These are phyloP conservation scores for Drosophila robusta DNA, from an alignment of 2,888 invertebrate species.

Conservation along the genomic window DNA sequence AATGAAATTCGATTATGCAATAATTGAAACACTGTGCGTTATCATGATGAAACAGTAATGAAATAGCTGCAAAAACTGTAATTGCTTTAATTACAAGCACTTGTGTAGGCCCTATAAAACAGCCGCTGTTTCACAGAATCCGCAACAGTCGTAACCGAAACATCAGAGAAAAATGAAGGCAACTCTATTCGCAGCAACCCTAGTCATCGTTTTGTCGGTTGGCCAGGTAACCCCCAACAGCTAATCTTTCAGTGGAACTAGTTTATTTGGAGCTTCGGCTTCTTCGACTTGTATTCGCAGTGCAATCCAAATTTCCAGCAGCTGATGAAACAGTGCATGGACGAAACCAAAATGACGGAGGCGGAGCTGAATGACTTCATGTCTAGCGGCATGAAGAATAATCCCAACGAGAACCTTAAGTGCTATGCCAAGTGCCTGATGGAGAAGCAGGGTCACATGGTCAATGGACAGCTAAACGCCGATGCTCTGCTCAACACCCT, in stretches of 20 bases:
- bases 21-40: slow-evolving; percentile 72
- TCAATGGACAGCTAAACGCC: slow-evolving; percentile 71
- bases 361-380: slow-evolving; percentile 64
- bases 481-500: slow-evolving; percentile 52
- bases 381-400: slow-evolving; percentile 53
- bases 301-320: slow-evolving; percentile 57
- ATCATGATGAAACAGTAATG: slow-evolving; percentile 54
- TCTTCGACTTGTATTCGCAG: slow-evolving; percentile 25
- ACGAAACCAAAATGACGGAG: slow-evolving; percentile 57
- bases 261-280: neutral
- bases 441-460: slow-evolving; percentile 77
- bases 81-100: slow-evolving; percentile 68
- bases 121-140: neutral
- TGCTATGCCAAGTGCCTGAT: slow-evolving; percentile 79
- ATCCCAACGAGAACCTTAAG: slow-evolving; percentile 70
- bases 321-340: slow-evolving; percentile 70
- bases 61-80: slow-evolving; percentile 45
- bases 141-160: slow-evolving; percentile 35
- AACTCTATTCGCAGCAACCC: slow-evolving; percentile 42
- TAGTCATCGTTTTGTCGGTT: slow-evolving; percentile 47
- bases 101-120: slow-evolving; percentile 57
- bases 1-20: slow-evolving; percentile 49
- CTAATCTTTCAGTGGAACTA: neutral
- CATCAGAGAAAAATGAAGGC: slow-evolving; percentile 54
- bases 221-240: slow-evolving; percentile 60